Evolutionary conservation across 2,888 invertebrate genomes (phyloP), one percentile per base, ranked within the genome.

Genomic region (Lycia hirtaria): DNA sequence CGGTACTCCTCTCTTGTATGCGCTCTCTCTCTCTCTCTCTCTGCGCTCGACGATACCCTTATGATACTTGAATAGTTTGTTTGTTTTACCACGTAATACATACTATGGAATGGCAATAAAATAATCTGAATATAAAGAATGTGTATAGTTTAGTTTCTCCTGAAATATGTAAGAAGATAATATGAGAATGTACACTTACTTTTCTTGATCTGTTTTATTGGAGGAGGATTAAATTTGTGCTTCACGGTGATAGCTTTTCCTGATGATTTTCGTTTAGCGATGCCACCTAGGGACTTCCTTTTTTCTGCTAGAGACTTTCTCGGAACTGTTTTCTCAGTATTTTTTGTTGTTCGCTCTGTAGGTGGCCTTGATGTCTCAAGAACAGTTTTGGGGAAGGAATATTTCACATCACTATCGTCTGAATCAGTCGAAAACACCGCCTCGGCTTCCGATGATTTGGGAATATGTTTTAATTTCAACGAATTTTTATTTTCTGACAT

Each of bases 321-420:
- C 43, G 55, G 68, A 15, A 60, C 51, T 52, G 75, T 78, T 50
- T 65, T 76, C 28, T 65, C 70, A 12, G 57, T 12, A 19, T 65
- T 60, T 65, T 77, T 79, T 40, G 66, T 41, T 14, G 67, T 57
- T 12, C 61, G 57, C 14, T 67, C 65, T 53, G 72, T 68, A 15
- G 56, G 57, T n/a, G 69, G 35, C 66, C 80, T 81, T 40, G 67
- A 35, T 24, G 56, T 35, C 60, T 75, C 71, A 17, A 66, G 38
- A 37, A 68, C 64, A 22, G 71, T 68, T 66, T 77, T 76, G 5
- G 92, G 92, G 68, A 92, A 92, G 15, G 92, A 88, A 70, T 92
- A 92, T 76, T 91, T 91, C 1, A 88, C 75, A 38, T 91, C 91
- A 56, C 87, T 89, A 49, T 92, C 92, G 32, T 92, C 92, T 0